Percentiles rank a stretch among this genome's conserved stretches.
Evolutionary conservation across 2,888 invertebrate species (phyloP).

Genomic region (Lasioglossum marginatum): DNA sequence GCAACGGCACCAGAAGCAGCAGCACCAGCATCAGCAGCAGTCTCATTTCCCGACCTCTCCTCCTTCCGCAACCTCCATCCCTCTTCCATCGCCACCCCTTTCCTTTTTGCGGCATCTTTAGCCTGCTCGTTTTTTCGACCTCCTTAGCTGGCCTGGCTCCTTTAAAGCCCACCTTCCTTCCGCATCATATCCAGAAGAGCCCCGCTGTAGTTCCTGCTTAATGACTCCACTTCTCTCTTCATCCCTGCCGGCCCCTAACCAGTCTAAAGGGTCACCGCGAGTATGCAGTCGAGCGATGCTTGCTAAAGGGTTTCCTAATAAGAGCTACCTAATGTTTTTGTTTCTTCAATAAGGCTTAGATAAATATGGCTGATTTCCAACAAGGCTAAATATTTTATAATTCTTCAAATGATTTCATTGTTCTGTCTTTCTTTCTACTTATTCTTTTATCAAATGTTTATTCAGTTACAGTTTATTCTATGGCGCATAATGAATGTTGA

Average conservation of each 20-base stretch:
- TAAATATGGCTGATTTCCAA: too few relatives aligned
- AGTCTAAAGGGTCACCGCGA: not conserved
- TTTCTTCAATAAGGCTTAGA: too few relatives aligned
- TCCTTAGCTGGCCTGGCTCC: conserved; percentile 39
- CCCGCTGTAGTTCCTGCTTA: conserved; percentile 45
- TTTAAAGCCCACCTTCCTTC: conserved; percentile 54
- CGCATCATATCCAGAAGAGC: conserved; percentile 45
- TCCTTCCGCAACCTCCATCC: conserved; percentile 16
- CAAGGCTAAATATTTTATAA: too few relatives aligned
- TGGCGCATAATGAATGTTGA: too few relatives aligned
- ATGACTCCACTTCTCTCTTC: conserved; percentile 34
- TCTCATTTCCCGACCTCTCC: conserved; percentile 43
- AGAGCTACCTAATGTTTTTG: too few relatives aligned
- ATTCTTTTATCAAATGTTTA: too few relatives aligned
- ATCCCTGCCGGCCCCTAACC: not conserved
- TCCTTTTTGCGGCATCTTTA: conserved; percentile 18
- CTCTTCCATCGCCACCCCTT: not conserved
- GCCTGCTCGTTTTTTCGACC: conserved; percentile 39
- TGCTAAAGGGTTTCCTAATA: not conserved
- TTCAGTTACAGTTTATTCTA: too few relatives aligned
- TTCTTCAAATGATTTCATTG: too few relatives aligned
- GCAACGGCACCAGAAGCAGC: conserved; percentile 16
- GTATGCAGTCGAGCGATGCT: not conserved
- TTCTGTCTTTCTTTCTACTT: too few relatives aligned
- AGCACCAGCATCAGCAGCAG: conserved; percentile 24